Base-by-base conservation (phyloP, 2,113 vertebrate genomes). In the Aramus guarauna region DNA sequence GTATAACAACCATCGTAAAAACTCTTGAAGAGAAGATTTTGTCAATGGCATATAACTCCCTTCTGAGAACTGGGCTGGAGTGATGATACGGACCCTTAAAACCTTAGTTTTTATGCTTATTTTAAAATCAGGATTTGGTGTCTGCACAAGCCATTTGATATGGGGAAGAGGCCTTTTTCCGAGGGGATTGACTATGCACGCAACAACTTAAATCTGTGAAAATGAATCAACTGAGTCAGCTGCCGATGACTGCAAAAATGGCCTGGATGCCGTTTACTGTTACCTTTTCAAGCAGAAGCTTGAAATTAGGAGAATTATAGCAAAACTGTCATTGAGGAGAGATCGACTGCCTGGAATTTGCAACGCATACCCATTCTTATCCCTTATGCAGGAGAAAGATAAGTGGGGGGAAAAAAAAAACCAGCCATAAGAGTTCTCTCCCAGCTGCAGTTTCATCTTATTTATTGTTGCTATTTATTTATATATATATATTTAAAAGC, bases 241-340 rank as follows among this genome's bases (percentile, higher is more conserved):
- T 95, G 97, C 80, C 39, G 9, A 95, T 85, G 77, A 74, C 45
- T 90, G 85, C 83, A 95, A 48, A 94, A 97, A 91, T 77, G 79
- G 12, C 36, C 79, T 85, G 52, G 67, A 55, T 96, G 67, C 15
- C 6, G 2, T 92, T 96, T 75, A 36, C 80, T 41, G 48, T 53
- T 88, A 80, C 77, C 64, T 96, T 95, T 90, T 85, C 58, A 90
- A 84, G 60, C 0, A 67, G 60, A 60, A 93, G 77, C 85, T 92
- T 96, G 95, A 94, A 97, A 96, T 97, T 85, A 96, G 85, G 71
- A 92, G 88, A 96, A 93, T 88, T 95, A 95, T 77, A 87, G 84
- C 93, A 90, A 91, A 96, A 66, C 63, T 96, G 88, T 92, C 92
- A 91, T 48, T 80, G 60, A 90, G 34, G 39, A 88, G 55, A 95